phyloP scores from a whole-genome alignment of 2,113 vertebrate genomes.

The Gnathochromis pfefferi region DNA sequence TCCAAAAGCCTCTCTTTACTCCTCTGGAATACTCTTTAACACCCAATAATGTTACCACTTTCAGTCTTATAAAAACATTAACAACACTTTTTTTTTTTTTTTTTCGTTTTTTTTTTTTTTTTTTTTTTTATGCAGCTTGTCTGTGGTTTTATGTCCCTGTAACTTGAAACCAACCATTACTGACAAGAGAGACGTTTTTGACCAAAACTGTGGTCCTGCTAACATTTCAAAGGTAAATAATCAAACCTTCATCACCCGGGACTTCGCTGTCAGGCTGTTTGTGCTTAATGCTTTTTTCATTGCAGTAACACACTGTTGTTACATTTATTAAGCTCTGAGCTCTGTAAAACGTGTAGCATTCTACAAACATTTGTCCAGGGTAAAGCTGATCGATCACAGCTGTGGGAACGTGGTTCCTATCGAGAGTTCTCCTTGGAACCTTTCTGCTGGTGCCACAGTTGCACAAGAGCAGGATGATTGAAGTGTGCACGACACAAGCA shows the following conservation, averaged over 20 bases:
- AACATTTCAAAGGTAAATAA: neutral
- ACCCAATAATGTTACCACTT: neutral
- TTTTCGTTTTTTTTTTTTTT: neutral
- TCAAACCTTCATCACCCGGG: neutral
- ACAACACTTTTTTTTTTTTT: neutral
- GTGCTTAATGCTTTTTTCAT: neutral
- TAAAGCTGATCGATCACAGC: neutral
- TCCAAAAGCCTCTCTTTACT: neutral
- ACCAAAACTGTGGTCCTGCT: neutral
- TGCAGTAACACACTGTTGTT: neutral
- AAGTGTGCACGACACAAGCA: neutral
- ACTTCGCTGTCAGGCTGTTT: neutral
- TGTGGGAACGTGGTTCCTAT: neutral
- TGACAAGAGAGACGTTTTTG: neutral
- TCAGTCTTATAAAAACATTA: neutral
- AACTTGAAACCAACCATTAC: neutral
- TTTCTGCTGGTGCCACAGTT: neutral
- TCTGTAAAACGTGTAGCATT: neutral
- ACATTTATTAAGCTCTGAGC: neutral
- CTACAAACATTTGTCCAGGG: neutral
- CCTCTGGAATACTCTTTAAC: neutral
- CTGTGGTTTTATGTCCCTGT: neutral
- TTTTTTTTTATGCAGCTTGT: neutral
- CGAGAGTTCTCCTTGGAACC: neutral
- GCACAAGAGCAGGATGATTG: neutral